Conservation (phyloP, 2,113 vertebrate species). For the Gnathochromis pfefferi region DNA sequence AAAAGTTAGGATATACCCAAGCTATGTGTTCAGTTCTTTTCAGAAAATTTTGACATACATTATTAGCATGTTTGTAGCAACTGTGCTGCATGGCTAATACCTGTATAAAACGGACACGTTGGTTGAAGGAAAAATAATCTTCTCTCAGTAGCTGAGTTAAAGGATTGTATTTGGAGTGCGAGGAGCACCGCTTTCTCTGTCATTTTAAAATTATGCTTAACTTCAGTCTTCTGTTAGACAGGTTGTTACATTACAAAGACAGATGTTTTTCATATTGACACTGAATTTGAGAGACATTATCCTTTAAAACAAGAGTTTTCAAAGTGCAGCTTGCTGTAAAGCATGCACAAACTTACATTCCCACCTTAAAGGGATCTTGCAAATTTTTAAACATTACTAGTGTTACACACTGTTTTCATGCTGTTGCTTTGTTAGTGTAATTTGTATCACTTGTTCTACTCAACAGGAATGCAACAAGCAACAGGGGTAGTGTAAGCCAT, state of each 20-base stretch:
- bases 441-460: not conserved
- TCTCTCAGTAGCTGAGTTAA: not conserved
- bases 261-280: not conserved
- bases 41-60: not conserved
- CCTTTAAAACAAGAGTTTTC: not conserved
- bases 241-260: not conserved
- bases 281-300: not conserved
- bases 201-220: not conserved
- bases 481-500: not conserved
- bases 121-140: not conserved
- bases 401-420: not conserved
- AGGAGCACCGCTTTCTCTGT: not conserved
- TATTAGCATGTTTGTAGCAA: not conserved
- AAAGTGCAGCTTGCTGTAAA: not conserved
- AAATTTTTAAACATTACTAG: not conserved
- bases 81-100: not conserved
- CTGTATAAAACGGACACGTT: not conserved
- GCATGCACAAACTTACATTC: not conserved
- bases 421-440: not conserved
- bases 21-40: not conserved
- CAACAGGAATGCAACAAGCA: not conserved
- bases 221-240: not conserved
- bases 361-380: not conserved
- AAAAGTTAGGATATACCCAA: not conserved
- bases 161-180: not conserved